Percentiles rank a stretch among this genome's conserved stretches.
Conservation (phyloP, 2,888 invertebrate genomes). For the Galeruca laticollis region DNA sequence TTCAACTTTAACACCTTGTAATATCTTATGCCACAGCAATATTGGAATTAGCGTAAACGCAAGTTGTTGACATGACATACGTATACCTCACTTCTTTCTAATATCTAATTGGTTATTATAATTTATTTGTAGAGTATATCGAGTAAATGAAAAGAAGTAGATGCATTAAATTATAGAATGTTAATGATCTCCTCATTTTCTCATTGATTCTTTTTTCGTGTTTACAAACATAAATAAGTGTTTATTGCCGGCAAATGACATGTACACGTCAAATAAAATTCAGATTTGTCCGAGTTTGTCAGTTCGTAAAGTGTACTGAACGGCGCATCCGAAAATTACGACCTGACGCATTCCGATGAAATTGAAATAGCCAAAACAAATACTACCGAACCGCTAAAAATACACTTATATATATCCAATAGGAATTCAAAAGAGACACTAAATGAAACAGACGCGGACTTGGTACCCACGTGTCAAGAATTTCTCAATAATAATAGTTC, state of each 20-base stretch:
- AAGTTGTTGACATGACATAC: too few species aligned
- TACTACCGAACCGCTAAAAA: constrained; percentile 45
- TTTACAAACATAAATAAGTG: not conserved
- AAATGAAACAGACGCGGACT: constrained; percentile 20
- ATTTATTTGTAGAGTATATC: too few species aligned
- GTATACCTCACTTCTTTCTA: too few species aligned
- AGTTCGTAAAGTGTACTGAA: constrained; percentile 38
- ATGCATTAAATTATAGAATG: too few species aligned
- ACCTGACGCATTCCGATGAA: constrained; percentile 46
- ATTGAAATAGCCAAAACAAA: constrained; percentile 50
- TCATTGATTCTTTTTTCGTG: not conserved
- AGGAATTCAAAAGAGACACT: constrained; percentile 43
- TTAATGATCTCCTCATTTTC: not conserved
- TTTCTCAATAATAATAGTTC: too few species aligned
- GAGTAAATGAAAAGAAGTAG: too few species aligned
- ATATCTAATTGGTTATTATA: too few species aligned
- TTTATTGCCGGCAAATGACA: constrained; percentile 27
- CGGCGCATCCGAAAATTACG: constrained; percentile 41
- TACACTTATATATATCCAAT: constrained; percentile 40
- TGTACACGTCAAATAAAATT: constrained; percentile 39
- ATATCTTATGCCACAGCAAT: too few species aligned
- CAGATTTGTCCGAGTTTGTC: constrained; percentile 37
- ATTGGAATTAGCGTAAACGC: too few species aligned
- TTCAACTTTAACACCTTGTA: too few species aligned
- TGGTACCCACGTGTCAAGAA: not conserved